Conservation (phyloP, 2,797 vertebrate species). For the Melopsittacus undulatus region DNA sequence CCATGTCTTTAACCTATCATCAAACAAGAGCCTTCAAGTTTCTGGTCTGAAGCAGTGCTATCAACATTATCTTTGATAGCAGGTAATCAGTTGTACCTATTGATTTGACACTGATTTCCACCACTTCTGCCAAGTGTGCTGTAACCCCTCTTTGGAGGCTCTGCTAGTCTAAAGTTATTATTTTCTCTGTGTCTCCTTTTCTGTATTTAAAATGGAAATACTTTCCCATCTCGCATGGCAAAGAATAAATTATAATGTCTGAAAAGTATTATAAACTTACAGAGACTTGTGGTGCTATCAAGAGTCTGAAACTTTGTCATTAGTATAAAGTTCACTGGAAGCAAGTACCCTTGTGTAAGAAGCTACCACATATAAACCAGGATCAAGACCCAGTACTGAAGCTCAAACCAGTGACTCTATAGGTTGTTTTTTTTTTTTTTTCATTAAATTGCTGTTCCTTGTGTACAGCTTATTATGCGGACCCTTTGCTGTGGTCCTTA, state of each 20-base stretch:
- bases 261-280: background rate
- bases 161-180: background rate
- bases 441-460: background rate
- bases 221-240: rapidly evolving
- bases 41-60: background rate
- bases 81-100: constrained; percentile 2
- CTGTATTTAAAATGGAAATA: background rate
- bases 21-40: background rate
- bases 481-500: background rate
- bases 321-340: background rate
- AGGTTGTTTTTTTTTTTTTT: background rate
- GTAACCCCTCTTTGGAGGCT: background rate
- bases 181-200: background rate
- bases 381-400: background rate
- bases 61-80: background rate
- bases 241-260: background rate
- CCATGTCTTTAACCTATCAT: background rate
- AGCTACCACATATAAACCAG: background rate
- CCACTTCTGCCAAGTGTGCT: background rate
- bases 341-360: background rate
- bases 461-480: background rate
- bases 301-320: background rate
- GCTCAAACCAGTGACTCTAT: background rate
- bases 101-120: background rate
- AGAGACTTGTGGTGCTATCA: background rate